phyloP scores from a whole-genome alignment of 2,797 vertebrate genomes.

The Limnodromus scolopaceus region DNA sequence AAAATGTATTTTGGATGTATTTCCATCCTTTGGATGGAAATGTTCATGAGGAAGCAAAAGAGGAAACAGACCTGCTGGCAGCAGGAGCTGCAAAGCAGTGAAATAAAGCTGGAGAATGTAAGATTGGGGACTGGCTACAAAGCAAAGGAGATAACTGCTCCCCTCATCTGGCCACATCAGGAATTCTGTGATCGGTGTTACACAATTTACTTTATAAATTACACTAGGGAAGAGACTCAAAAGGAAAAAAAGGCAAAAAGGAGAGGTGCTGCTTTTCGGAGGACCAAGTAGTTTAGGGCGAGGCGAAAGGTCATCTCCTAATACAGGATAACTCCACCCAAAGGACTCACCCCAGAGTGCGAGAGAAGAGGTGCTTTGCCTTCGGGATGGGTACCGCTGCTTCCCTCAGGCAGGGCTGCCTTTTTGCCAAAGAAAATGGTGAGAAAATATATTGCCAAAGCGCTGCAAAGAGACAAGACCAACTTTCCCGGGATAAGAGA shows the following conservation, averaged over 20 bases:
- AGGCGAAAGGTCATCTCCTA: not conserved
- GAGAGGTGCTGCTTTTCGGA: not conserved
- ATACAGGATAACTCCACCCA: not conserved
- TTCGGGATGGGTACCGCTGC: not conserved
- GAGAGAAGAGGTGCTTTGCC: not conserved
- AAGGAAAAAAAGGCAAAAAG: not conserved
- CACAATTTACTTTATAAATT: not conserved
- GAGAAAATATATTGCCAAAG: not conserved
- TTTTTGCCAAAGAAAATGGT: not conserved
- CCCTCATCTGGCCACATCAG: not conserved
- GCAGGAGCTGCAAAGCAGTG: not conserved
- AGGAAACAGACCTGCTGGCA: constrained; percentile 45
- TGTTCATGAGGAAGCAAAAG: constrained; percentile 1
- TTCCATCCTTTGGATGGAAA: constrained; percentile 51
- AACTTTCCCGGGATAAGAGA: not conserved
- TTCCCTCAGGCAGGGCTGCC: not conserved
- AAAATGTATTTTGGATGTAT: constrained; percentile 51
- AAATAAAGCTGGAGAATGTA: not conserved
- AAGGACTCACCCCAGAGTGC: not conserved
- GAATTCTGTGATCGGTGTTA: not conserved
- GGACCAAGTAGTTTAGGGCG: not conserved
- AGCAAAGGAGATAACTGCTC: constrained; percentile 23
- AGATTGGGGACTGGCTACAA: not conserved
- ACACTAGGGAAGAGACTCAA: not conserved
- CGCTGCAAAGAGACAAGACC: not conserved